Evolutionary conservation across 2,888 invertebrate genomes (phyloP).

Genomic region (Neuroscelio doddi): DNA sequence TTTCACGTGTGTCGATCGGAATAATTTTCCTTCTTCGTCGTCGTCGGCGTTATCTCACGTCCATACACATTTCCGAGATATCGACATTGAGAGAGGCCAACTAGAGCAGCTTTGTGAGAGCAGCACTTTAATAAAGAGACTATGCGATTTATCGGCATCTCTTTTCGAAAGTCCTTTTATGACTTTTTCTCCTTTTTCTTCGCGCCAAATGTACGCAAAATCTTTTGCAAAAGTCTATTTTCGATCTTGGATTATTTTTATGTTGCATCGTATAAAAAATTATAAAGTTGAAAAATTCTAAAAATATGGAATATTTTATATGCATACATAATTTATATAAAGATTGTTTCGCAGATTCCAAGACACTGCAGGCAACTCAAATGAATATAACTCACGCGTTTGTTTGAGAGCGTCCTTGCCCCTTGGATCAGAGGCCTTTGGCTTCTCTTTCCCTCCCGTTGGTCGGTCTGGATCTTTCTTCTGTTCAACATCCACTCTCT

Average conservation of each 20-base stretch:
- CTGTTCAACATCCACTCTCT: conserved; percentile 30
- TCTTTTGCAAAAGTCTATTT: no score
- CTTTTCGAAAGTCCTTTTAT: conserved; percentile 23
- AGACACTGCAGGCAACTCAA: conserved; percentile 5
- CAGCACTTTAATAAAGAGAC: conserved; percentile 39
- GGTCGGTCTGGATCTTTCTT: conserved; percentile 20
- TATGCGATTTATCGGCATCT: conserved; percentile 42
- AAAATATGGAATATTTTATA: no score
- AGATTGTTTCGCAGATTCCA: no score
- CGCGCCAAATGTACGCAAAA: not conserved
- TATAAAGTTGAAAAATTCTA: no score
- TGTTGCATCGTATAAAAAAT: not conserved
- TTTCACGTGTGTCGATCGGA: conserved; percentile 33
- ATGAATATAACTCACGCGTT: conserved; percentile 26
- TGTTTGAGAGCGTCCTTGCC: conserved; percentile 50
- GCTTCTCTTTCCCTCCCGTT: conserved; percentile 30
- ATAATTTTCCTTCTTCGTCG: conserved; percentile 31
- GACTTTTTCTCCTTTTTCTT: conserved; percentile 4
- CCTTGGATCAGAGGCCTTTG: conserved; percentile 50
- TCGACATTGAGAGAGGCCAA: conserved; percentile 23
- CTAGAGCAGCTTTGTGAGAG: conserved; percentile 37
- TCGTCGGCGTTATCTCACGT: not conserved
- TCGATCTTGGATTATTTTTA: no score
- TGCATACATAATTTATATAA: no score
- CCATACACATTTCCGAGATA: conserved; percentile 22